Evolutionary conservation across 1,140 invertebrate species (phyloP).

Genomic region (Calosoma granatense): DNA sequence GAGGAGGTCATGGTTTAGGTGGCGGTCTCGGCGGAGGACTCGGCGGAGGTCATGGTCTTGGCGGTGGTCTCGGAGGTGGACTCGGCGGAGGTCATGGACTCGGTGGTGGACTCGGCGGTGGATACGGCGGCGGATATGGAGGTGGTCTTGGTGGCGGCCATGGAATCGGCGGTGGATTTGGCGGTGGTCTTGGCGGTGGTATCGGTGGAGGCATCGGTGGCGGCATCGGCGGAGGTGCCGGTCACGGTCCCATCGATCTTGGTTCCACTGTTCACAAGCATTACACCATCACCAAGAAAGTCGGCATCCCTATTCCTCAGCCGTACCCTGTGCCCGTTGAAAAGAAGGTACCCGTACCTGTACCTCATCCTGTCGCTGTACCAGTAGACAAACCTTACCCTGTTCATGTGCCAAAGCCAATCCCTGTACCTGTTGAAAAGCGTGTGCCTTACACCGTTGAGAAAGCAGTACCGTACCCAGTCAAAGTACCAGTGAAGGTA

Average conservation of each 20-base stretch:
- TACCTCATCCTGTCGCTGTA: conserved; percentile 23
- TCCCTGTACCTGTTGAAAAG: conserved; percentile 45
- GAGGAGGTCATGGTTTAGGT: neutral
- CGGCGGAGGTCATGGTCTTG: neutral
- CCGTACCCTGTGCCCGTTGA: conserved; percentile 24
- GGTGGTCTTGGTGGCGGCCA: conserved; percentile 2
- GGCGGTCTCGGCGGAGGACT: neutral
- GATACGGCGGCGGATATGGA: conserved; percentile 11
- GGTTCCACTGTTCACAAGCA: conserved; percentile 8
- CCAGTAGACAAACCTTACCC: conserved; percentile 36
- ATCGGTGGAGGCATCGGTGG: conserved; percentile 11
- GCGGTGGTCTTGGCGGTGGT: too few species aligned
- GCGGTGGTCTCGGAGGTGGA: neutral
- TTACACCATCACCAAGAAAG: conserved; percentile 15
- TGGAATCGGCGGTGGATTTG: too few species aligned
- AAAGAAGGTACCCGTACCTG: conserved; percentile 22
- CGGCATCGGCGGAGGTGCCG: conserved; percentile 12
- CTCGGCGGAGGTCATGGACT: neutral
- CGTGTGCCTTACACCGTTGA: conserved; percentile 42
- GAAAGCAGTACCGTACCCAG: conserved; percentile 38
- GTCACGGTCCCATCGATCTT: conserved; percentile 12
- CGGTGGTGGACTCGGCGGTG: neutral
- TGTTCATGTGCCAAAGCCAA: conserved; percentile 41
- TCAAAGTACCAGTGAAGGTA: conserved; percentile 42
- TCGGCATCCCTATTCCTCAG: conserved; percentile 21